Percentiles rank a stretch among this genome's conserved stretches.
phyloP scores from a whole-genome alignment of 2,888 invertebrate species.

The Ophion slaviceki region DNA sequence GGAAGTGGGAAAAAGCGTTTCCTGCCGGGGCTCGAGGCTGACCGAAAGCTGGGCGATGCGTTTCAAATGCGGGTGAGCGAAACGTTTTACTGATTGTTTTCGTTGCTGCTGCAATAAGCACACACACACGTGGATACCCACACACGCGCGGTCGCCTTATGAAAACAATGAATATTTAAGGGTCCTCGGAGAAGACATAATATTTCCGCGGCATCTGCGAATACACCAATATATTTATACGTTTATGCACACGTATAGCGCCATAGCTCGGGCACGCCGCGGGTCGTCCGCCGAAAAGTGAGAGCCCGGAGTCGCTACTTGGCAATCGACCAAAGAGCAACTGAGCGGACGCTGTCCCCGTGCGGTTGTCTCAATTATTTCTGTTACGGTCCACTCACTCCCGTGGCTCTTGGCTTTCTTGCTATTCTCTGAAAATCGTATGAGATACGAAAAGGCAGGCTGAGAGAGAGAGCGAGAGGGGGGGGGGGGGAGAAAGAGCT shows the following conservation, averaged over 20 bases:
- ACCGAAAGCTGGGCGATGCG: slow-evolving; percentile 1
- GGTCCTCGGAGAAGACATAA: slow-evolving; percentile 43
- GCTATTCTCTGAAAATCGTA: slow-evolving; percentile 48
- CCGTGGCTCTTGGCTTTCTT: not conserved
- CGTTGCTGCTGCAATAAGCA: slow-evolving; percentile 27
- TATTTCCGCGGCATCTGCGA: slow-evolving; percentile 7
- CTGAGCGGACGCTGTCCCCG: slow-evolving; percentile 48
- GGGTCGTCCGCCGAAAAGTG: slow-evolving; percentile 41
- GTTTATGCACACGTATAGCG: not conserved
- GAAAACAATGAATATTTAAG: slow-evolving; percentile 65
- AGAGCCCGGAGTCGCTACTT: slow-evolving; percentile 40
- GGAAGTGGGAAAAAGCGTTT: slow-evolving; percentile 21
- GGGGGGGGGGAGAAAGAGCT: too few species aligned
- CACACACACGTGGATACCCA: not conserved
- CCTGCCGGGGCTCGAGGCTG: slow-evolving; percentile 6
- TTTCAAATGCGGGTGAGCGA: not conserved
- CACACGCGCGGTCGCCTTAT: slow-evolving; percentile 40
- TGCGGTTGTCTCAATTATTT: slow-evolving; percentile 63
- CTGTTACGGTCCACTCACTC: slow-evolving; percentile 41
- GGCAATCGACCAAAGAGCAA: slow-evolving; percentile 58
- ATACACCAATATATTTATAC: slow-evolving; percentile 2
- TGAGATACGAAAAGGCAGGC: not conserved
- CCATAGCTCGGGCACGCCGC: not conserved
- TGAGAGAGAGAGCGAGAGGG: not conserved
- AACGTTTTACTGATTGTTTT: slow-evolving; percentile 43